Percentiles rank a stretch among this genome's conserved stretches.
Conservation (phyloP, 2,113 vertebrate genomes). For the Prinia subflava region DNA sequence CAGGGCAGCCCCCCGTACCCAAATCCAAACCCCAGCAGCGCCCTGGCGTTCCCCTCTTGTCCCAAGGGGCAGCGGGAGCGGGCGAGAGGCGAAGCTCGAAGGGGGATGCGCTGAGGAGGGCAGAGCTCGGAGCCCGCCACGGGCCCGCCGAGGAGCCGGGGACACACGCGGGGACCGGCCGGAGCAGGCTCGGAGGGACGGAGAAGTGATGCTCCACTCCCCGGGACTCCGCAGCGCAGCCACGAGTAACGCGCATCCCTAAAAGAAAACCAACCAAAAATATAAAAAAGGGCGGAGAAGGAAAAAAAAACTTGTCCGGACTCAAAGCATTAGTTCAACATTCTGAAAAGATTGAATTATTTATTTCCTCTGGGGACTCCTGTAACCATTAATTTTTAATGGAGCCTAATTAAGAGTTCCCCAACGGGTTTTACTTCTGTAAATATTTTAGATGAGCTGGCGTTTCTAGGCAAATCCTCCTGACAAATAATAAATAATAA, state of each 20-base stretch:
- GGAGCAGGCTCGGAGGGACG: fast-evolving
- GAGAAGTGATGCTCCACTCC: neutral
- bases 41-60: fast-evolving
- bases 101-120: neutral
- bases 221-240: neutral
- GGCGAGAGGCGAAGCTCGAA: too few species aligned
- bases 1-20: too few species aligned
- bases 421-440: neutral
- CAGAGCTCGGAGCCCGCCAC: too few species aligned
- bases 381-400: constrained; percentile 47
- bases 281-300: fast-evolving
- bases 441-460: neutral
- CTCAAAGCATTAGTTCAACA: neutral
- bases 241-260: neutral
- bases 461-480: neutral
- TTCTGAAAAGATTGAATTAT: neutral
- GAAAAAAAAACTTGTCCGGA: neutral
- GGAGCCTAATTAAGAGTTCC: neutral
- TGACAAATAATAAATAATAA: fast-evolving
- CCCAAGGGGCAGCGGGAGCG: neutral
- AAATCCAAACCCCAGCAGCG: neutral
- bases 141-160: neutral
- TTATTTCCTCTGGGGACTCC: constrained; percentile 23
- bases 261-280: fast-evolving
- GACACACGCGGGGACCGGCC: fast-evolving